Conservation (phyloP, 2,888 invertebrate genomes). For the Panorpa germanica region DNA sequence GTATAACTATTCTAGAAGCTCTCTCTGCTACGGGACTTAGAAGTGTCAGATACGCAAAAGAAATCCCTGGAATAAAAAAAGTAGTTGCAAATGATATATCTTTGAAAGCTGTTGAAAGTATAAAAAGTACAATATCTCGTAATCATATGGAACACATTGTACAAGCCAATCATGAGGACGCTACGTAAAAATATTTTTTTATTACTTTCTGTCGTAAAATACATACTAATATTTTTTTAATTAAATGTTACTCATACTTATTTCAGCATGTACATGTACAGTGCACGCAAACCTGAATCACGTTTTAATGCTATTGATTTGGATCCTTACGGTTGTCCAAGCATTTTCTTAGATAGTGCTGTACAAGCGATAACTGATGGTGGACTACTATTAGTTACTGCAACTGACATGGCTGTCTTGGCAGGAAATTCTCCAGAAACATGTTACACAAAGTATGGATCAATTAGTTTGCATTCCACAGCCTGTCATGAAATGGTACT, state of each 20-base stretch:
- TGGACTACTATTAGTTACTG: conserved; percentile 84
- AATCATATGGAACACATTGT: conserved; percentile 63
- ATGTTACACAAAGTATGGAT: conserved; percentile 86
- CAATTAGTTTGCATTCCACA: conserved; percentile 67
- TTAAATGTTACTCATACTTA: conserved; percentile 9
- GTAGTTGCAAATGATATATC: conserved; percentile 90
- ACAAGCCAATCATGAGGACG: conserved; percentile 65
- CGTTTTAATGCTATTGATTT: conserved; percentile 83
- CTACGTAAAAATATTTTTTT: conserved; percentile 40
- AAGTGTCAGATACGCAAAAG: conserved; percentile 91
- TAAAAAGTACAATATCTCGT: conserved; percentile 55
- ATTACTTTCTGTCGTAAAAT: conserved; percentile 2
- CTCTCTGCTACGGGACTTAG: conserved; percentile 89
- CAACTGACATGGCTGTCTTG: conserved; percentile 91
- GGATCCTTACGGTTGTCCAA: conserved; percentile 95
- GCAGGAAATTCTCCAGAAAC: conserved; percentile 93
- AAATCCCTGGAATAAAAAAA: conserved; percentile 61
- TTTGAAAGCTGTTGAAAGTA: conserved; percentile 64
- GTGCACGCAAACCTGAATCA: conserved; percentile 39
- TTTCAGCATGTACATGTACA: conserved; percentile 69
- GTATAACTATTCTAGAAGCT: conserved; percentile 70
- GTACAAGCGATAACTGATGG: conserved; percentile 64
- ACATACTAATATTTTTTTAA: conserved; percentile 2
- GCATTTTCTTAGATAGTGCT: conserved; percentile 77
- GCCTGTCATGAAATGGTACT: conserved; percentile 88